Evolutionary conservation across 2,888 invertebrate species (phyloP).

Genomic region (Myopa testacea): DNA sequence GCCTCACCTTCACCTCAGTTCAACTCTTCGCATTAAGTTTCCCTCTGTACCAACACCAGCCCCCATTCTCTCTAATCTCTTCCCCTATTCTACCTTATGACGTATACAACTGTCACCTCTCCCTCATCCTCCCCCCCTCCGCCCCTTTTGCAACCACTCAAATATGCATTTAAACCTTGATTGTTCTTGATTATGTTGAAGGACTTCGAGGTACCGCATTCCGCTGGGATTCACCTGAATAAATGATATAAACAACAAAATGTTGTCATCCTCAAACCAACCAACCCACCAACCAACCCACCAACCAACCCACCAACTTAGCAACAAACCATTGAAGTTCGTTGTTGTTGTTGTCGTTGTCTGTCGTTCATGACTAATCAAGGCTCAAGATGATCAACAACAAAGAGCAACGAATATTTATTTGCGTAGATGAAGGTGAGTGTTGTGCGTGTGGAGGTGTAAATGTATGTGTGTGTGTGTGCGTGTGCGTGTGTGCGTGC

Average conservation of each 20-base stretch:
- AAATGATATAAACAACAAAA: conserved; percentile 3
- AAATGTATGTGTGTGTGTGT: too few relatives aligned
- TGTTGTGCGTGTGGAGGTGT: too few relatives aligned
- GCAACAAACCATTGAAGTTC: too few relatives aligned
- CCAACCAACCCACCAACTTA: too few relatives aligned
- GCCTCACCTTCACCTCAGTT: background rate
- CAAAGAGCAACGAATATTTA: background rate
- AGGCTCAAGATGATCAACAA: conserved; percentile 21
- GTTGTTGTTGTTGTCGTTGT: background rate
- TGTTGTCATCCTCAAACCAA: background rate
- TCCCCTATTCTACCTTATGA: too few relatives aligned
- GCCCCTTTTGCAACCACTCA: background rate
- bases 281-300: too few relatives aligned
- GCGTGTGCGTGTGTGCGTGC: too few relatives aligned
- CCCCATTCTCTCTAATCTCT: too few relatives aligned
- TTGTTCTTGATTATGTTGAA: conserved; percentile 27
- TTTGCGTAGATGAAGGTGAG: too few relatives aligned
- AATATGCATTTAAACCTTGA: background rate
- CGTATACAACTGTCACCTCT: too few relatives aligned
- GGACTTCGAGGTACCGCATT: background rate
- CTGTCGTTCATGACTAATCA: conserved; percentile 29
- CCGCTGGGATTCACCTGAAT: background rate
- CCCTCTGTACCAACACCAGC: background rate
- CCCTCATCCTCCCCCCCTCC: background rate
- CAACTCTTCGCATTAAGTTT: background rate